Base-by-base conservation (phyloP, 2,113 vertebrate species). In the Upupa epops region DNA sequence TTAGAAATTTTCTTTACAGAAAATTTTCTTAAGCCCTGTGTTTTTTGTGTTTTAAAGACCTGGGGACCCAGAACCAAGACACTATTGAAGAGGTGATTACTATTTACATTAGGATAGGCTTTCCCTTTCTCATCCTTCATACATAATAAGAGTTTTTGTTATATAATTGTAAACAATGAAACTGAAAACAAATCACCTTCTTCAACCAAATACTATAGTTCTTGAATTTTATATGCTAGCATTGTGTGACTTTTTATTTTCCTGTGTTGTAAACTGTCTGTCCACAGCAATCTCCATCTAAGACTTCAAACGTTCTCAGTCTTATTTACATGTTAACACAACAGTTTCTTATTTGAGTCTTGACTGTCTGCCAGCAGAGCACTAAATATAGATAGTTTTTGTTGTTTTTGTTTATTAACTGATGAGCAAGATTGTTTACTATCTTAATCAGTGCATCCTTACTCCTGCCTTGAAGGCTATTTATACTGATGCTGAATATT, bases 81-180 rank as follows among this genome's bases (percentile, higher is more conserved):
- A 42, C 40, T 42, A 42, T 42, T 42, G 40, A 42, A n/a, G n/a
- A n/a, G n/a, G n/a, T n/a, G n/a, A n/a, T n/a, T n/a, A n/a, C n/a
- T n/a, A n/a, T n/a, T n/a, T n/a, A n/a, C n/a, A n/a, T n/a, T n/a
- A n/a, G n/a, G n/a, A 88, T 69, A 85, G 26, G 48, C 56, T 96
- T 86, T 93, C 84, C 40, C 55, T 90, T 66, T 85, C 42, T 89
- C 81, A 91, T 29, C 40, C 83, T 94, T 97, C 88, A 96, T 96
- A 59, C n/a, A 97, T 96, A 96, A 96, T 92, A 96, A 96, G 95
- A 97, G 48, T 45, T 96, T 80, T 83, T 56, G 89, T 94, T 96
- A 78, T 76, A 94, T 96, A 97, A 97, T 96, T 95, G 49, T 42
- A 95, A 94, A 89, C 77, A 74, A 63, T 75, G 61, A 86, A 96